Conservation (phyloP, 1,140 invertebrate species). For the Drosophila insularis region DNA sequence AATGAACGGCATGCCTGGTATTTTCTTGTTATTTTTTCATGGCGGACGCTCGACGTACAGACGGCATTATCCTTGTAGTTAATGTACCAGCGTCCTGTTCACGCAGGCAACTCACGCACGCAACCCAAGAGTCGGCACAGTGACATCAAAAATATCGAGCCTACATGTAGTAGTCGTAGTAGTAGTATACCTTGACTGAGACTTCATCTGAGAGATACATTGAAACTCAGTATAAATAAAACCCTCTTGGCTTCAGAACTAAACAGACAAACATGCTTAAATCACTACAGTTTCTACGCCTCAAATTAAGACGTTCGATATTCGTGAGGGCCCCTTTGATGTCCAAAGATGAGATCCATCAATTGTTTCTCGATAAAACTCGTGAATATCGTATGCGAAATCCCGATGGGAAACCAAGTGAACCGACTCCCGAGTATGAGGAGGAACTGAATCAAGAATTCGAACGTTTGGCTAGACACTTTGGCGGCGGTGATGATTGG, state of each 20-base stretch:
- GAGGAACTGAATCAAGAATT: slow-evolving; percentile 19
- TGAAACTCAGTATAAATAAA: background rate
- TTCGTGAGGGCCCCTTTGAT: background rate
- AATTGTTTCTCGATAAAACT: slow-evolving; percentile 32
- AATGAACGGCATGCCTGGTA: slow-evolving; percentile 73
- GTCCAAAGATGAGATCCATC: slow-evolving; percentile 31
- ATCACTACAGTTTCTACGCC: background rate
- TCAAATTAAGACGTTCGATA: background rate
- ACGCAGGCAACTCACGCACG: slow-evolving; percentile 55
- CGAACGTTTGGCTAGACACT: slow-evolving; percentile 12
- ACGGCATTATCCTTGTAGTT: slow-evolving; percentile 74
- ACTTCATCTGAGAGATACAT: background rate
- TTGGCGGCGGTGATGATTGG: slow-evolving; percentile 26
- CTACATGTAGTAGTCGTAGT: background rate
- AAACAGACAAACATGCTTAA: background rate
- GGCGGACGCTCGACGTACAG: slow-evolving; percentile 29
- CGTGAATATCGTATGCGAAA: slow-evolving; percentile 35
- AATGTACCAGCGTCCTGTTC: slow-evolving; percentile 55
- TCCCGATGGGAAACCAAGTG: slow-evolving; percentile 34
- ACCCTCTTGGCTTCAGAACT: background rate
- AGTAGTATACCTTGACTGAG: background rate
- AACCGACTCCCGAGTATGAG: slow-evolving; percentile 26
- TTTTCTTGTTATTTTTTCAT: slow-evolving; percentile 77
- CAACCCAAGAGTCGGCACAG: slow-evolving; percentile 28
- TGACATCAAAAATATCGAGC: slow-evolving; percentile 22